These are phyloP conservation scores for Syngnathus typhle DNA, from an alignment of 2,113 vertebrate species.

Conservation along the genomic window DNA sequence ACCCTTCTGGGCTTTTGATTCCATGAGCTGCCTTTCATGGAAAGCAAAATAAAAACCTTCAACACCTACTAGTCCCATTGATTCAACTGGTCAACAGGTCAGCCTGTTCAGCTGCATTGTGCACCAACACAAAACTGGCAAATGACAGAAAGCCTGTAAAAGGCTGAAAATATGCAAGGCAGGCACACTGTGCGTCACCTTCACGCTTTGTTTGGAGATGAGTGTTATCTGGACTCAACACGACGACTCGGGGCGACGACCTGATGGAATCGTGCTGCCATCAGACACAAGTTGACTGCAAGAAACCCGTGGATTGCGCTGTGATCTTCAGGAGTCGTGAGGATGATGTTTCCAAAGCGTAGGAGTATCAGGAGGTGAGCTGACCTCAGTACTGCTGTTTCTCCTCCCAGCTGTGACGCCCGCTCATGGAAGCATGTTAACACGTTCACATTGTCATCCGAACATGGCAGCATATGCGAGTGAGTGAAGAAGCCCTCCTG, in stretches of 20 bases:
- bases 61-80: slow-evolving; percentile 32
- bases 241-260: slow-evolving; percentile 21
- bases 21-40: no score
- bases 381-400: slow-evolving; percentile 25
- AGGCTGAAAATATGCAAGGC: slow-evolving; percentile 26
- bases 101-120: slow-evolving; percentile 18
- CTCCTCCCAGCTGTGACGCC: slow-evolving; percentile 16
- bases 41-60: no score
- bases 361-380: background rate
- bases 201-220: slow-evolving; percentile 33
- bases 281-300: background rate
- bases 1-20: slow-evolving; percentile 7
- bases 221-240: slow-evolving; percentile 17
- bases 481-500: slow-evolving; percentile 15
- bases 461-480: slow-evolving; percentile 33
- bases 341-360: slow-evolving; percentile 17
- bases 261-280: background rate
- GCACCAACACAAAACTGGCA: slow-evolving; percentile 25
- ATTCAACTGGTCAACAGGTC: slow-evolving; percentile 59
- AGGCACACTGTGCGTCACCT: slow-evolving; percentile 22
- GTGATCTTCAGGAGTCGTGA: slow-evolving; percentile 23
- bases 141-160: slow-evolving; percentile 36
- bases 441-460: slow-evolving; percentile 31
- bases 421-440: slow-evolving; percentile 25
- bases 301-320: slow-evolving; percentile 21